Evolutionary conservation across 1,140 invertebrate genomes (phyloP), one percentile per base, ranked within the genome.

Genomic region (Megathymus violae): DNA sequence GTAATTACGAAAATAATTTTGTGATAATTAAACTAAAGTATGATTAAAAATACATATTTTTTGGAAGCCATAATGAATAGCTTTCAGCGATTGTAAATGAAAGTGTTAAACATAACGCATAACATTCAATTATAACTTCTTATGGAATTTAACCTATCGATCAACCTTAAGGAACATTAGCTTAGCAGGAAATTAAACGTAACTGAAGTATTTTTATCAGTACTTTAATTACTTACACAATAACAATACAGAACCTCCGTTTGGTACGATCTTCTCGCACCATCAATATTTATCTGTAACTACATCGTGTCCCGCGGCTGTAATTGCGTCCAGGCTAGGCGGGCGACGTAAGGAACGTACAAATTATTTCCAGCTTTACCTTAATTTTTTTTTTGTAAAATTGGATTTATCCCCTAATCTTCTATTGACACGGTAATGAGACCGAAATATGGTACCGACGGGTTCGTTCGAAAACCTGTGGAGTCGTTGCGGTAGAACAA

Each of bases 381-480:
- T 73, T 74, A 66, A 66, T 69, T 71, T 75, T 70, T 74, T 84
- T 81, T 80, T 74, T 76, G 76, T 76, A 64, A 80, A 82, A 80
- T 80, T 83, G 71, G 82, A 77, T 74, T 88, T 88, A 87, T 85
- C 84, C 44, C 85, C 85, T 88, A 89, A 89, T 89, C 85, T 89
- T 79, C 74, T 82, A 89, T 89, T 89, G 87, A 89, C 87, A 89
- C 74, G 63, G 87, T 89, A 89, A 89, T 89, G 81, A 89, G 84
- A 71, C 75, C 75, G 59, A 88, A 88, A 89, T 89, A 87, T 89
- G 85, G 82, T 88, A 87, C 74, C 68, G 64, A 44, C 64, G 59
- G 66, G 71, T 72, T 65, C 76, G 62, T 65, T 74, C 36, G 3
- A 56, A 34, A 48, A 71, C 11, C 4, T 13, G 52, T 82, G 64